phyloP scores from a whole-genome alignment of 2,888 invertebrate genomes.

The Noctuana brunneofusca region DNA sequence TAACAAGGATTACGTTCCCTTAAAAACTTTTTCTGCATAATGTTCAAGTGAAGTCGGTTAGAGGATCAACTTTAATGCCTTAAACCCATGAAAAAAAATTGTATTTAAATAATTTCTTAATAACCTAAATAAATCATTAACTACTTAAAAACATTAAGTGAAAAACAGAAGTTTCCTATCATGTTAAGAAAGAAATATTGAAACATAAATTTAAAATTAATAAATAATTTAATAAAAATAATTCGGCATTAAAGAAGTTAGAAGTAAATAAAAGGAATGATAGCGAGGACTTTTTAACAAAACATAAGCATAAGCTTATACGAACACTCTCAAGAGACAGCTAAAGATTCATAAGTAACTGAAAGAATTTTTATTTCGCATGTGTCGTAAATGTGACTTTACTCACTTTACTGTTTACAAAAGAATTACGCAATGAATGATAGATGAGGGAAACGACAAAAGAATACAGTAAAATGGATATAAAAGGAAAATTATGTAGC shows the following conservation, averaged over 20 bases:
- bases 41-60: not conserved
- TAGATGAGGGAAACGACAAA: conserved; percentile 27
- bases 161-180: too few relatives aligned
- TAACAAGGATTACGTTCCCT: conserved; percentile 10
- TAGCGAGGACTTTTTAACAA: too few relatives aligned
- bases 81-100: not conserved
- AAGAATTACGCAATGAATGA: conserved; percentile 27
- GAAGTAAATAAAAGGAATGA: too few relatives aligned
- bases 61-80: not conserved
- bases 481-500: conserved; percentile 7
- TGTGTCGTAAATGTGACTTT: conserved; percentile 27
- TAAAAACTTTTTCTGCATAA: not conserved
- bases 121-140: too few relatives aligned
- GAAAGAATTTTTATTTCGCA: conserved; percentile 26
- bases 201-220: too few relatives aligned
- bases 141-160: too few relatives aligned
- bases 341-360: conserved; percentile 6
- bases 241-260: too few relatives aligned
- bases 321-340: not conserved
- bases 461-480: conserved; percentile 8
- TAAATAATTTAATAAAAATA: too few relatives aligned
- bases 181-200: too few relatives aligned
- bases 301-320: too few relatives aligned
- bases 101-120: too few relatives aligned
- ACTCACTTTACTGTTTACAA: conserved; percentile 23